phyloP scores from a whole-genome alignment of 2,113 vertebrate genomes.

The Alethe diademata region DNA sequence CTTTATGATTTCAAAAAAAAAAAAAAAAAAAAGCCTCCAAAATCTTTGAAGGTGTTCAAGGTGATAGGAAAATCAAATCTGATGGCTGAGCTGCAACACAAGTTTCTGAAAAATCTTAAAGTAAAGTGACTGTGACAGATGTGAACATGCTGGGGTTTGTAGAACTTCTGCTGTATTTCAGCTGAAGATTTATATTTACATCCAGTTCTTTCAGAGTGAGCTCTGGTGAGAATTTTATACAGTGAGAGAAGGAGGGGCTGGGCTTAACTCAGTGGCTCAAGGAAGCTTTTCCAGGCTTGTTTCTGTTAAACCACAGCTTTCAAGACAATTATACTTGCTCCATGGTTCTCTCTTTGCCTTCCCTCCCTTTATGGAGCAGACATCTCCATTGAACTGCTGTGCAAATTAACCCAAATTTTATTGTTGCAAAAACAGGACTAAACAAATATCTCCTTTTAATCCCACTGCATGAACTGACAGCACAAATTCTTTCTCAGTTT shows the following conservation, averaged over 20 bases:
- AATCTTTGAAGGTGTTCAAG: constrained; percentile 51
- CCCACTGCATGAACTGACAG: background rate
- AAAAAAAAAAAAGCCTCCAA: background rate
- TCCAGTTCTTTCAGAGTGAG: background rate
- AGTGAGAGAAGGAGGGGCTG: background rate
- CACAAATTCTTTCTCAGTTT: background rate
- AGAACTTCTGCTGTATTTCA: constrained; percentile 45
- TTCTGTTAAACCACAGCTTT: background rate
- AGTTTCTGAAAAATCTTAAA: constrained; percentile 23
- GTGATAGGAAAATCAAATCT: constrained; percentile 54
- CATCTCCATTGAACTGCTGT: background rate
- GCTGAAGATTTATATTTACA: constrained; percentile 50
- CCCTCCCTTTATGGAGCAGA: background rate
- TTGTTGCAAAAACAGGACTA: background rate
- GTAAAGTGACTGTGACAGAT: constrained; percentile 50
- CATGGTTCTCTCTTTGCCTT: background rate
- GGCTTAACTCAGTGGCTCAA: background rate
- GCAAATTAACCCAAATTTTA: background rate
- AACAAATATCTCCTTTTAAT: background rate
- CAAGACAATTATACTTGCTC: background rate
- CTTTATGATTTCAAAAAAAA: background rate
- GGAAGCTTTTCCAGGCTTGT: background rate
- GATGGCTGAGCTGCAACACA: constrained; percentile 42
- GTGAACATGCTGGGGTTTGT: constrained; percentile 35
- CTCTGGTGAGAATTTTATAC: constrained; percentile 5